Conservation (phyloP, 2,888 invertebrate species). For the Hartigia nigra region DNA sequence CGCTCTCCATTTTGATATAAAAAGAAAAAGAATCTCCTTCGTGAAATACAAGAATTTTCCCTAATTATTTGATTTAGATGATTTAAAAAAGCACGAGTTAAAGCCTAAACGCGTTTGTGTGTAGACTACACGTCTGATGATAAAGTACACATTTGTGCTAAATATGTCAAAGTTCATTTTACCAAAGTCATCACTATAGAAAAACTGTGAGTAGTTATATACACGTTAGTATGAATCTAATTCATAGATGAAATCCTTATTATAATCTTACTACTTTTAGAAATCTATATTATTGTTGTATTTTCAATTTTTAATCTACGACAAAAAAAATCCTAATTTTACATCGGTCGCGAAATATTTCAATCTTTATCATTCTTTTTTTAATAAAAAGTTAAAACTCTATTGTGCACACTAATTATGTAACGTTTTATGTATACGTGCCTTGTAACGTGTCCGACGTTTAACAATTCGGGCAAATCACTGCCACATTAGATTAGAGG, state of each 20-base stretch:
- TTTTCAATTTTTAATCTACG: neutral
- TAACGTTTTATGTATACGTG: neutral
- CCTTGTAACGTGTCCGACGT: constrained; percentile 20
- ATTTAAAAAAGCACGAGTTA: neutral
- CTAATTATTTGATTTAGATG: neutral
- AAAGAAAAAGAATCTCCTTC: neutral
- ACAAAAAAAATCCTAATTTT: neutral
- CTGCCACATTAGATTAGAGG: constrained; percentile 20
- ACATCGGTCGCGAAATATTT: neutral
- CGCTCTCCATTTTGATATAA: neutral
- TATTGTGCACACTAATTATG: neutral
- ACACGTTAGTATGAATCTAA: neutral
- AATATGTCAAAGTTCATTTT: neutral
- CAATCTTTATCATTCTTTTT: neutral
- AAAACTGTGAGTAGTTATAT: neutral
- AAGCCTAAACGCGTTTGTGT: neutral
- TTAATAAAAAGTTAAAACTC: neutral
- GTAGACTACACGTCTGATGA: neutral
- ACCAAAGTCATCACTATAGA: neutral
- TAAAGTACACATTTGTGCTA: neutral
- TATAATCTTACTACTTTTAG: neutral
- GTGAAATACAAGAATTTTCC: neutral
- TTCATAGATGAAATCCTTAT: neutral
- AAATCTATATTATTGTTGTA: neutral
- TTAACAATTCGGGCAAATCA: constrained; percentile 20